Percentiles rank a stretch among this genome's conserved stretches.
phyloP scores from a whole-genome alignment of 2,888 invertebrate species.

The Oxytorus armatus region DNA sequence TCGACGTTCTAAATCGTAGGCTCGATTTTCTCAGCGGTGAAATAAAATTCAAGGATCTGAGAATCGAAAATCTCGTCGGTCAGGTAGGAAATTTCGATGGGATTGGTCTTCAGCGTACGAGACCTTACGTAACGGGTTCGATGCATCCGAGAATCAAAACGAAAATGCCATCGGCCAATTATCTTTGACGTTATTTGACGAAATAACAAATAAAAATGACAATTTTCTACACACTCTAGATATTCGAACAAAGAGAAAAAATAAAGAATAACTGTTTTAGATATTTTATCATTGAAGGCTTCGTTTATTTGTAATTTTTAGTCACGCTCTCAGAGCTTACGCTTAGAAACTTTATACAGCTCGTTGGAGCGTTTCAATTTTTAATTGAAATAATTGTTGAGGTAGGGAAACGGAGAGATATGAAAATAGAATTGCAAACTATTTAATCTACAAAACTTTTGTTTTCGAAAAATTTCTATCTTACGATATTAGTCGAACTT shows the following conservation, averaged over 20 bases:
- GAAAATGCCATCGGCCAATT: constrained; percentile 17
- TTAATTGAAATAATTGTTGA: constrained; percentile 28
- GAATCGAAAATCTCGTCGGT: constrained; percentile 79
- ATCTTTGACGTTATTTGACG: constrained; percentile 3
- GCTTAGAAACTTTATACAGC: constrained; percentile 5
- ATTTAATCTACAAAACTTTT: not conserved
- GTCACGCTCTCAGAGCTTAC: constrained; percentile 22
- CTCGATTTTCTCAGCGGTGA: constrained; percentile 87
- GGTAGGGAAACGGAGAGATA: not conserved
- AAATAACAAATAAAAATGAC: constrained; percentile 2
- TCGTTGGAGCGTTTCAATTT: constrained; percentile 29
- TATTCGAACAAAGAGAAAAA: not conserved
- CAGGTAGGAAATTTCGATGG: constrained; percentile 51
- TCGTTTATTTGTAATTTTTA: constrained; percentile 32
- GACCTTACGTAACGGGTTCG: constrained; percentile 67
- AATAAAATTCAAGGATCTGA: constrained; percentile 87
- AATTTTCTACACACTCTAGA: not conserved
- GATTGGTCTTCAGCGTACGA: constrained; percentile 55
- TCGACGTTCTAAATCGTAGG: constrained; percentile 86
- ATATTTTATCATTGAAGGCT: not conserved
- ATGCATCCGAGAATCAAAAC: constrained; percentile 61
- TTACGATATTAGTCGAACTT: not conserved
- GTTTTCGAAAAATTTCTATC: not conserved
- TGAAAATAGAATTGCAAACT: not conserved
- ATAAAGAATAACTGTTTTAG: not conserved